Percentiles rank a stretch among this genome's conserved stretches.
phyloP scores from a whole-genome alignment of 2,113 vertebrate species.

The Ophthalmolycus amberensis region DNA sequence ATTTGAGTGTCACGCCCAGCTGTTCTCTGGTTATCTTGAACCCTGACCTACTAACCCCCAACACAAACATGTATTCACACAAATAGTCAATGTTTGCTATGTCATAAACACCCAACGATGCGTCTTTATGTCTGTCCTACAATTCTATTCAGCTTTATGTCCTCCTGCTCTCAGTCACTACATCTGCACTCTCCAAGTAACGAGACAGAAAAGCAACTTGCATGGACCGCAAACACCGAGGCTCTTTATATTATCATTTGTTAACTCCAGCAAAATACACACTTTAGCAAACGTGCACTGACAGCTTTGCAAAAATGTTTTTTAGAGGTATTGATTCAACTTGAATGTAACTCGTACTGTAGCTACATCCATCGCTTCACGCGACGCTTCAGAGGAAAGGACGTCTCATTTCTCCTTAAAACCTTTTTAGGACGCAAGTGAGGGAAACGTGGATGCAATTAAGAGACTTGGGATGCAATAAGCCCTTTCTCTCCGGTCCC shows the following conservation, averaged over 20 bases:
- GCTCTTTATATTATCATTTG: not conserved
- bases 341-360: too few relatives aligned
- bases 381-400: too few relatives aligned
- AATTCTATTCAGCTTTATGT: not conserved
- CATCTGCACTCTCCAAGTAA: not conserved
- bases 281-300: not conserved
- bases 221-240: not conserved
- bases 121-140: constrained; percentile 4
- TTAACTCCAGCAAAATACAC: not conserved
- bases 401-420: too few relatives aligned
- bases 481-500: not conserved
- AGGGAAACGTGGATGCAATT: too few relatives aligned
- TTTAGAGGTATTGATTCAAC: not conserved
- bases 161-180: not conserved
- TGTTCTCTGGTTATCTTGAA: constrained; percentile 25
- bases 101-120: constrained; percentile 60
- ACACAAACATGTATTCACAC: not conserved
- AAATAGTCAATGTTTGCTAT: constrained; percentile 6
- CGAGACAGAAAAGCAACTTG: not conserved
- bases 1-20: not conserved
- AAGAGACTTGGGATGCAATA: not conserved
- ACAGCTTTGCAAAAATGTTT: not conserved
- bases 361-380: not conserved
- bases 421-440: too few relatives aligned
- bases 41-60: constrained; percentile 2